phyloP scores from a whole-genome alignment of 1,140 invertebrate genomes.

The Scaptomyza graminum region DNA sequence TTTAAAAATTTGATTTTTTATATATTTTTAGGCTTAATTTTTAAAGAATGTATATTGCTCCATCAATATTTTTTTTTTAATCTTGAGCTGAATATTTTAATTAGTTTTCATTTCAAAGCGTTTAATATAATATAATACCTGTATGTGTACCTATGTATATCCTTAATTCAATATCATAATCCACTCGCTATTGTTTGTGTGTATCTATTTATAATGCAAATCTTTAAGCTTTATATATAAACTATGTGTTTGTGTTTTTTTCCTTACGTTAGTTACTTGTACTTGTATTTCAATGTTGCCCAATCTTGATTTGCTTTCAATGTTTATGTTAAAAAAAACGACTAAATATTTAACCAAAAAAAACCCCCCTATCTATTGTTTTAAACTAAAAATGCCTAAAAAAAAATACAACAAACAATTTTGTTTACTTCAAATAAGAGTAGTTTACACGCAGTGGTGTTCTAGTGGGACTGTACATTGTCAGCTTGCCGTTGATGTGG shows the following conservation, averaged over 20 bases:
- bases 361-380: conserved; percentile 22
- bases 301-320: conserved; percentile 75
- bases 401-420: conserved; percentile 51
- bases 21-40: neutral
- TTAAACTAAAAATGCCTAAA: conserved; percentile 36
- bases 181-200: conserved; percentile 82
- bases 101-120: conserved; percentile 1
- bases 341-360: conserved; percentile 46
- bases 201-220: conserved; percentile 56
- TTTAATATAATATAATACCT: conserved; percentile 18
- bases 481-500: conserved; percentile 88
- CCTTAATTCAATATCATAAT: conserved; percentile 54
- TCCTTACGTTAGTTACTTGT: conserved; percentile 45
- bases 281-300: conserved; percentile 68
- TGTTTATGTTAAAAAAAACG: conserved; percentile 65
- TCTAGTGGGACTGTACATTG: conserved; percentile 86
- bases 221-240: conserved; percentile 50
- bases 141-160: conserved; percentile 23
- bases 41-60: conserved; percentile 15
- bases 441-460: conserved; percentile 84
- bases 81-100: conserved; percentile 1
- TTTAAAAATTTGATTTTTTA: no score
- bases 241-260: conserved; percentile 39
- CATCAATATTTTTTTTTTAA: neutral
- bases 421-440: conserved; percentile 84